A percentile compares a stretch with the other conserved stretches of the same genome.
phyloP scores from a whole-genome alignment of 2,888 invertebrate species.

The Dasypogon diadema region DNA sequence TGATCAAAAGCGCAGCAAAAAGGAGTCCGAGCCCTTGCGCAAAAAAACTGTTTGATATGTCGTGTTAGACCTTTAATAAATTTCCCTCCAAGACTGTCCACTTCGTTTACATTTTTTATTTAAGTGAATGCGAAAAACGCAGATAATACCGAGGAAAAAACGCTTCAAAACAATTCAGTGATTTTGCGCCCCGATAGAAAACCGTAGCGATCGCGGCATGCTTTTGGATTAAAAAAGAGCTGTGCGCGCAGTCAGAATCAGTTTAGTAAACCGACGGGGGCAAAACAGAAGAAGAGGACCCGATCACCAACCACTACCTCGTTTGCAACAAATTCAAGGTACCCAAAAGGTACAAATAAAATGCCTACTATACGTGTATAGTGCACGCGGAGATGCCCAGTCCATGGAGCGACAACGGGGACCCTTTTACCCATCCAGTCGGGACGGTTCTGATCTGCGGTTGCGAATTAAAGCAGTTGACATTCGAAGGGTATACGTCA shows the following conservation, averaged over 20 bases:
- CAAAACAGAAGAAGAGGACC: slow-evolving; percentile 37
- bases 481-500: slow-evolving; percentile 53
- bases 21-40: slow-evolving; percentile 35
- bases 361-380: slow-evolving; percentile 3
- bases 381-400: not conserved
- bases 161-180: slow-evolving; percentile 57
- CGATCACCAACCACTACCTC: slow-evolving; percentile 49
- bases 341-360: slow-evolving; percentile 17
- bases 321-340: slow-evolving; percentile 47
- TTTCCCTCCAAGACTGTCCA: slow-evolving; percentile 55
- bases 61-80: slow-evolving; percentile 57
- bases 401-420: slow-evolving; percentile 11
- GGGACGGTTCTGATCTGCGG: slow-evolving; percentile 34
- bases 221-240: slow-evolving; percentile 45
- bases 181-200: slow-evolving; percentile 57
- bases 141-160: slow-evolving; percentile 51
- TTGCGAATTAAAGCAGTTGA: slow-evolving; percentile 51
- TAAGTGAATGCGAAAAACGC: slow-evolving; percentile 52
- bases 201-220: slow-evolving; percentile 56
- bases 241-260: slow-evolving; percentile 41
- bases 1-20: slow-evolving; percentile 50
- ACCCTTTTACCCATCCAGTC: slow-evolving; percentile 13
- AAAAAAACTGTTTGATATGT: slow-evolving; percentile 57
- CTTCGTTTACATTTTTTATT: slow-evolving; percentile 51
- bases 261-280: slow-evolving; percentile 42